Evolutionary conservation across 2,888 invertebrate genomes (phyloP).

Genomic region (Andrena hattorfiana): DNA sequence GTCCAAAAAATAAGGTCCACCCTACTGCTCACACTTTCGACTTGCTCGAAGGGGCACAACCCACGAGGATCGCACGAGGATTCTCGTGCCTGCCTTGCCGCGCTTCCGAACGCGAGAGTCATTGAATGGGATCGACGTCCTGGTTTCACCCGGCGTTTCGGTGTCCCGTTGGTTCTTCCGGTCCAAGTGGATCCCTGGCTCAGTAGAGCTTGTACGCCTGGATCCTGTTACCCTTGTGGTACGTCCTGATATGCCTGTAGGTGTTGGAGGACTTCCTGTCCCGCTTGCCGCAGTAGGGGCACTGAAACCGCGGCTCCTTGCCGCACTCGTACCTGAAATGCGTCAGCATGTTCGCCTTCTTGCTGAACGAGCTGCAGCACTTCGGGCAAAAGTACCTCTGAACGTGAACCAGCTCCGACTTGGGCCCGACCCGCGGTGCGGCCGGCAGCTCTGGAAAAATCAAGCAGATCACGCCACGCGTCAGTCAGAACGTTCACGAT

Average conservation of each 20-base stretch:
- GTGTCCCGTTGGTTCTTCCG: background rate
- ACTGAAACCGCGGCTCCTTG: slow-evolving; percentile 76
- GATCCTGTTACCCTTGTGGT: slow-evolving; percentile 70
- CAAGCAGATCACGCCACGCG: slow-evolving; percentile 56
- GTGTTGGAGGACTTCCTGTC: slow-evolving; percentile 78
- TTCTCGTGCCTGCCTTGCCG: too few relatives aligned
- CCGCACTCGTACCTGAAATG: slow-evolving; percentile 78
- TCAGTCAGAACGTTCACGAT: slow-evolving; percentile 35
- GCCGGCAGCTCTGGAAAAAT: slow-evolving; percentile 54
- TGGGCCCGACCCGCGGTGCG: background rate
- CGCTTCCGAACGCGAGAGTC: background rate
- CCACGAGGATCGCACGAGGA: too few relatives aligned
- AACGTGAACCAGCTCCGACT: slow-evolving; percentile 1
- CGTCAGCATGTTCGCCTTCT: slow-evolving; percentile 75
- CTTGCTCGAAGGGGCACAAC: background rate
- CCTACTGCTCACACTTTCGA: slow-evolving; percentile 29
- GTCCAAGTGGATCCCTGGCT: background rate
- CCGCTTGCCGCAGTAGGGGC: slow-evolving; percentile 77
- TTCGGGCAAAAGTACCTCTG: slow-evolving; percentile 72
- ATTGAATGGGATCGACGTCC: background rate
- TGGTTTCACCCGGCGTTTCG: background rate
- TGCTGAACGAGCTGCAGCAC: slow-evolving; percentile 79
- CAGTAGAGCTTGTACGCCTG: slow-evolving; percentile 68
- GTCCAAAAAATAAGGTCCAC: too few relatives aligned
- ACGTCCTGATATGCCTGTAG: slow-evolving; percentile 77